phyloP scores from a whole-genome alignment of 1,140 invertebrate species.

The Rhynchophorus ferrugineus region DNA sequence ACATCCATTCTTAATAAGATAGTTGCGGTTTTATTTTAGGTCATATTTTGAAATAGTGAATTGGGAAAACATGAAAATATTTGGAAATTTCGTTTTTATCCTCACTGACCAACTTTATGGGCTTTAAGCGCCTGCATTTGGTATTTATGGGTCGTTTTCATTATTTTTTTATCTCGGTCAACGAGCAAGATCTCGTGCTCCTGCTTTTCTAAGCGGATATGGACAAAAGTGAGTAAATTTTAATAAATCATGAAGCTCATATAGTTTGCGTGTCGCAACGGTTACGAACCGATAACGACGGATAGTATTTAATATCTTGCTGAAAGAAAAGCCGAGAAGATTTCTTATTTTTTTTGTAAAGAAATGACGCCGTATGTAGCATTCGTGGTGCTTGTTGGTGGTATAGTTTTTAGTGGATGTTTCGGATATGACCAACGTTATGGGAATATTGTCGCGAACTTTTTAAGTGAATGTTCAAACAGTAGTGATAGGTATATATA shows the following conservation, averaged over 20 bases:
- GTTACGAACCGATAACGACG: too few species aligned
- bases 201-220: not conserved
- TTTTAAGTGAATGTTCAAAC: too few species aligned
- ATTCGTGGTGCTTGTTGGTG: not conserved
- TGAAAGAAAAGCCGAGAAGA: too few species aligned
- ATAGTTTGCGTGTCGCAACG: too few species aligned
- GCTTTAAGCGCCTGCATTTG: not conserved
- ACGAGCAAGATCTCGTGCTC: not conserved
- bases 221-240: not conserved
- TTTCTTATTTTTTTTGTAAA: not conserved
- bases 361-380: not conserved
- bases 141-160: not conserved
- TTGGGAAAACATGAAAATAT: too few species aligned
- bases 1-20: too few species aligned
- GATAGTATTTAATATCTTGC: too few species aligned
- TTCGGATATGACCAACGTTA: not conserved
- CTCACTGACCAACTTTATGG: not conserved
- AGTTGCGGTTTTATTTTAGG: too few species aligned
- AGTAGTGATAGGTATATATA: too few species aligned
- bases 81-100: not conserved
- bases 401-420: not conserved
- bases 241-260: too few species aligned
- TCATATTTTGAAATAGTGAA: too few species aligned
- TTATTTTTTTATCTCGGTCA: not conserved
- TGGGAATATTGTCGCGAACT: too few species aligned